Evolutionary conservation across 92 coral and sea anemone genomes (phyloP), one percentile per base, ranked within the genome.

Genomic region (Heteractis magnifica): DNA sequence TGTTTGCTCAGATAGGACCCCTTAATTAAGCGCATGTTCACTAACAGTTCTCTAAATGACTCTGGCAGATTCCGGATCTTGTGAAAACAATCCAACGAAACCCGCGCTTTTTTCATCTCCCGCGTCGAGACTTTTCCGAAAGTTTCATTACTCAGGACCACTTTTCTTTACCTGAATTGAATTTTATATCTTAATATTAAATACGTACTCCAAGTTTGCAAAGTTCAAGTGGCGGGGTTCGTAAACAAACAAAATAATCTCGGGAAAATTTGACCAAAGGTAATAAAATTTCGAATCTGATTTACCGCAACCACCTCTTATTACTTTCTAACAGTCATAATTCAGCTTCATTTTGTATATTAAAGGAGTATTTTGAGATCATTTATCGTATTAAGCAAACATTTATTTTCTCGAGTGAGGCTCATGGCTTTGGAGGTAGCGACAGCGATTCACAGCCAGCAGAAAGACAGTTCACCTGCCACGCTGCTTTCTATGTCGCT

Each of bases 1-100:
- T 70, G 73, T 81, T 81, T 71, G 77, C 65, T 68, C 73, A 59
- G 18, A 10, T 21, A 15, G 77, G 73, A 81, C 74, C 53, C 11
- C 75, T 74, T 68, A 68, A 64, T 68, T 68, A 68, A 68, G 73
- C 48, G 15, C 50, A 51, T 19, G 84, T 56, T 44, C 15, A 51
- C 49, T 5, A 9, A 4, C 73, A 52, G 73, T 12, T 52, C 59
- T 21, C 68, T 76, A 84, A 84, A 65, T 20, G 76, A 62, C 15
- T 76, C 58, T 77, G 81, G 76, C 82, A 77, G 13, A 76, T 84
- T 84, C 87, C 87, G 87, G 82, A 18, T 65, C 62, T 75, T 84
- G 65, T 51, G 77, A 84, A 75, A 84, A 84, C 87, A 84, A 23
- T 16, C 49, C 18, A 68, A 6, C 5, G 53, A 76, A 74, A 51